Percentiles rank a stretch among this genome's conserved stretches.
These are phyloP conservation scores for Physocephala rufipes DNA, from an alignment of 2,888 invertebrate species.

Conservation along the genomic window DNA sequence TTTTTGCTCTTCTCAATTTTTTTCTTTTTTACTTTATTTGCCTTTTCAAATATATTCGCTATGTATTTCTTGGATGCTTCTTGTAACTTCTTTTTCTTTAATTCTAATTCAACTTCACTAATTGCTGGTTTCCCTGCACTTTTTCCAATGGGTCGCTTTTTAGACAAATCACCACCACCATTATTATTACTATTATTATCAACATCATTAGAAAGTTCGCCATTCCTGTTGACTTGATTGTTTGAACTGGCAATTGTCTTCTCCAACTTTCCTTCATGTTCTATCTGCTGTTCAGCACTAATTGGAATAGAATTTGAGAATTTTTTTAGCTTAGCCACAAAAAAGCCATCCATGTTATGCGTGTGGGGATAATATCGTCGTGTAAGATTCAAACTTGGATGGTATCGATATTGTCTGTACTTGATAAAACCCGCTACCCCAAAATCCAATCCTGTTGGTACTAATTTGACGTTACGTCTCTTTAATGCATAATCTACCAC, in stretches of 20 bases:
- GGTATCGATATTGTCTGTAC: conserved; percentile 85
- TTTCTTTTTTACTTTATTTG: conserved; percentile 55
- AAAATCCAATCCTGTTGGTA: conserved; percentile 93
- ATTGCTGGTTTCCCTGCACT: conserved; percentile 61
- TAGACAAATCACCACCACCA: conserved; percentile 17
- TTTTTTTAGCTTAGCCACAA: conserved; percentile 97
- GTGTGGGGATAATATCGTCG: conserved; percentile 96
- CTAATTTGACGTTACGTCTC: conserved; percentile 91
- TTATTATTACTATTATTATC: conserved; percentile 48
- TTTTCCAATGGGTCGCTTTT: conserved; percentile 51
- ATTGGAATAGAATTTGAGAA: conserved; percentile 81
- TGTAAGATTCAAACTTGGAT: conserved; percentile 87
- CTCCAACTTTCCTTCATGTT: conserved; percentile 61
- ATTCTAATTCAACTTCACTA: conserved; percentile 55
- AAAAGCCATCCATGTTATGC: conserved; percentile 99
- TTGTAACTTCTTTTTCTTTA: conserved; percentile 60
- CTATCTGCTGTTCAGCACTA: conserved; percentile 64
- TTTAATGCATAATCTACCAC: conserved; percentile 95
- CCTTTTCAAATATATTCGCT: conserved; percentile 63
- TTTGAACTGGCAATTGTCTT: conserved; percentile 53
- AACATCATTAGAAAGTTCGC: conserved; percentile 42
- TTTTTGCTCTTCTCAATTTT: conserved; percentile 1
- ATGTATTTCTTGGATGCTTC: conserved; percentile 60
- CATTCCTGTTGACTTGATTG: conserved; percentile 34
- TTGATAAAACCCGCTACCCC: conserved; percentile 94